A percentile compares a stretch with the other conserved stretches of the same genome.
Conservation (phyloP, 2,113 vertebrate genomes). For the Loxodonta africana region DNA sequence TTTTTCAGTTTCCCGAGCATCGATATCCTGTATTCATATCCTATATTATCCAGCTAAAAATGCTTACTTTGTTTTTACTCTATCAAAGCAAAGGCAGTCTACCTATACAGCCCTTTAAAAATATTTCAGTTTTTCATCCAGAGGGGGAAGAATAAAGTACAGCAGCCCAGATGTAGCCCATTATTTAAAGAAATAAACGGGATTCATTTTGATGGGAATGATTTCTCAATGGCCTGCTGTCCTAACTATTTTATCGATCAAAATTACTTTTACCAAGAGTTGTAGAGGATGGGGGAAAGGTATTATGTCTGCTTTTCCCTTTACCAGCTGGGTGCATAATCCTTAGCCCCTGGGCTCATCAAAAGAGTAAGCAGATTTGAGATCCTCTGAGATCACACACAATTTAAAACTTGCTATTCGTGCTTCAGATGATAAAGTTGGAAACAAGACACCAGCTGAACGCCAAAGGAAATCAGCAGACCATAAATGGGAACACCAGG, state of each 20-base stretch:
- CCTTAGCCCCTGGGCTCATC: constrained; percentile 58
- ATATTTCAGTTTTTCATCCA: neutral
- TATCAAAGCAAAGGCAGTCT: neutral
- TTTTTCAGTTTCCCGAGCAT: constrained; percentile 26
- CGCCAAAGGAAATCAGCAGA: neutral
- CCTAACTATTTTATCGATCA: constrained; percentile 66
- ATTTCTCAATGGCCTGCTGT: constrained; percentile 57
- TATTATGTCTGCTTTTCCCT: constrained; percentile 38
- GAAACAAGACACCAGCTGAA: neutral
- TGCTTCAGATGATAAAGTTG: constrained; percentile 55
- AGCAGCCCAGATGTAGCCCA: neutral
- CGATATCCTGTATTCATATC: neutral
- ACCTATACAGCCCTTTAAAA: neutral
- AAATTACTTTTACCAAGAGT: constrained; percentile 56
- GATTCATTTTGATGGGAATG: constrained; percentile 26
- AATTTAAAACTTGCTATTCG: constrained; percentile 60
- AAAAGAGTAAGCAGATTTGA: constrained; percentile 64
- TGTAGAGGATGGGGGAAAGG: constrained; percentile 26
- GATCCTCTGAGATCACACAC: constrained; percentile 59
- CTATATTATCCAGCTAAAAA: neutral
- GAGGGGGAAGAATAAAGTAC: neutral
- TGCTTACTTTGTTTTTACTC: neutral
- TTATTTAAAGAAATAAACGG: constrained; percentile 26
- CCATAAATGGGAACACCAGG: neutral
- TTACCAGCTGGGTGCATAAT: constrained; percentile 58